These are phyloP conservation scores for Steinernema feltiae DNA, from an alignment of 1,140 invertebrate species.

Conservation along the genomic window DNA sequence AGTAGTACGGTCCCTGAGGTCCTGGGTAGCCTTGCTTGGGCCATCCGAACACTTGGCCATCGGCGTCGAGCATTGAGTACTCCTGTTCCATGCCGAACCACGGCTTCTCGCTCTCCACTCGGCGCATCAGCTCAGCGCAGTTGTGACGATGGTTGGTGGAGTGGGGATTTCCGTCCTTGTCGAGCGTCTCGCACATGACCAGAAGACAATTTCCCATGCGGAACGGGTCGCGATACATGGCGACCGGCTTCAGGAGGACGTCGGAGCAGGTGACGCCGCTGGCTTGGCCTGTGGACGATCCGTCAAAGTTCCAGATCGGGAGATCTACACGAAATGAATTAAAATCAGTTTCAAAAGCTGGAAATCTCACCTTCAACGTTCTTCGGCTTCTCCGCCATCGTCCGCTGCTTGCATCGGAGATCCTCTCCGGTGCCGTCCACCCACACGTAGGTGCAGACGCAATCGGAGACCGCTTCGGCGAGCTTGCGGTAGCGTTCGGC, in stretches of 20 bases:
- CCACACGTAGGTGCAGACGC: constrained; percentile 70
- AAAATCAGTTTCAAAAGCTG: neutral
- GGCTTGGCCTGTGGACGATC: constrained; percentile 67
- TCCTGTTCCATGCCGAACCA: constrained; percentile 92
- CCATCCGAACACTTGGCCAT: constrained; percentile 83
- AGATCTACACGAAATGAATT: constrained; percentile 65
- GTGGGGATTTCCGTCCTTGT: constrained; percentile 69
- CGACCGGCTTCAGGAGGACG: constrained; percentile 78
- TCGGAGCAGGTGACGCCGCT: constrained; percentile 69
- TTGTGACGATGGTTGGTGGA: constrained; percentile 70
- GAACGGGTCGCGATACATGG: constrained; percentile 86
- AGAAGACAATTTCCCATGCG: constrained; percentile 78
- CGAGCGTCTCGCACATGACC: constrained; percentile 77
- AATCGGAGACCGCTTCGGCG: neutral
- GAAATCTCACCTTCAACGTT: constrained; percentile 63
- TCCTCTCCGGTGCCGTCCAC: constrained; percentile 84
- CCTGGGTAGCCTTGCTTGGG: constrained; percentile 84
- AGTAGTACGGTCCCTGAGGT: constrained; percentile 82
- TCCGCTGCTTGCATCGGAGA: constrained; percentile 76
- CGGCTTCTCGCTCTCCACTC: constrained; percentile 65
- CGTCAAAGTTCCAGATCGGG: constrained; percentile 89
- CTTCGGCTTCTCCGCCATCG: constrained; percentile 71
- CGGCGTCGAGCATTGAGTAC: constrained; percentile 80
- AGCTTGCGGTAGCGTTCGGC: neutral
- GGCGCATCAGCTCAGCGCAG: constrained; percentile 69